These are phyloP conservation scores for western clawed frog (Xenopus tropicalis) DNA, from an alignment of 2,113 vertebrate species.

Conservation along the genomic window DNA sequence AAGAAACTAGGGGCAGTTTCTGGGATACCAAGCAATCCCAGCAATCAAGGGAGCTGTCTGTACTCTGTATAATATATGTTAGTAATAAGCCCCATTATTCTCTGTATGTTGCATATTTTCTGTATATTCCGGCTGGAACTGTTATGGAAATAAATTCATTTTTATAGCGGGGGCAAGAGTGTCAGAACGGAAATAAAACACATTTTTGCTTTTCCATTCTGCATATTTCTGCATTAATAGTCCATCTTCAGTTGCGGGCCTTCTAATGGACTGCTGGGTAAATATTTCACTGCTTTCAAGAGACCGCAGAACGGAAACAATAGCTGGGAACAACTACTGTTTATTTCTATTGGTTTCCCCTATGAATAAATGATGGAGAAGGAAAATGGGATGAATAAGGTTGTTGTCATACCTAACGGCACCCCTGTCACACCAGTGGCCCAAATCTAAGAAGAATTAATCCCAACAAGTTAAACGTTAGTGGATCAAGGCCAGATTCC, in stretches of 20 bases:
- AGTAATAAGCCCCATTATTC: too few relatives aligned
- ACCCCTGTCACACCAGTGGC: constrained; percentile 1
- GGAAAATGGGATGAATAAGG: constrained; percentile 26
- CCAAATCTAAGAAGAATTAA: background rate
- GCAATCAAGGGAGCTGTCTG: too few relatives aligned
- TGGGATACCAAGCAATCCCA: too few relatives aligned
- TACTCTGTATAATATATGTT: too few relatives aligned
- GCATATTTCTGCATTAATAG: too few relatives aligned
- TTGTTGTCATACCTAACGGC: constrained; percentile 4
- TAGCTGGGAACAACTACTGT: constrained; percentile 12
- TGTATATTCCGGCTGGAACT: background rate
- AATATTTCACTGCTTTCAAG: background rate
- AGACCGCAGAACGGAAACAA: background rate
- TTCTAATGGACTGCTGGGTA: background rate
- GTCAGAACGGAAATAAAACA: too few relatives aligned
- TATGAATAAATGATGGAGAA: constrained; percentile 31
- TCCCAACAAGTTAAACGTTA: background rate
- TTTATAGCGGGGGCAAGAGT: too few relatives aligned
- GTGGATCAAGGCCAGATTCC: background rate
- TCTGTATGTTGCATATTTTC: too few relatives aligned
- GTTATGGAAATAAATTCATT: background rate
- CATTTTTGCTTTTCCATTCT: too few relatives aligned
- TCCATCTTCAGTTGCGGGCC: too few relatives aligned
- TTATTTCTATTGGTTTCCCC: constrained; percentile 2
- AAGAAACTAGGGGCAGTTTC: too few relatives aligned